Evolutionary conservation across 2,797 vertebrate species (phyloP).

Genomic region (Petrocephalus sullivani): DNA sequence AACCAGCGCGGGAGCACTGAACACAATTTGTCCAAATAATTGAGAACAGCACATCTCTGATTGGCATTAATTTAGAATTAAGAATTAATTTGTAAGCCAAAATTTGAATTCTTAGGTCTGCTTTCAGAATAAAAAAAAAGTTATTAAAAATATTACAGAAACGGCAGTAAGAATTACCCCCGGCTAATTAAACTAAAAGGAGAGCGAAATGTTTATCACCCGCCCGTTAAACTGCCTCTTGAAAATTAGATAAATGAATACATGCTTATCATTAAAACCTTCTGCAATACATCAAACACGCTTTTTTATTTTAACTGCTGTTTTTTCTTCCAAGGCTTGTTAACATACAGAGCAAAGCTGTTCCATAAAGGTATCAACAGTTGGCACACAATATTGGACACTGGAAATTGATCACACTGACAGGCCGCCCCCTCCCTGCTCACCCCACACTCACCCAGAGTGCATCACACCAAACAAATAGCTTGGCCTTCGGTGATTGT

Average conservation of each 20-base stretch:
- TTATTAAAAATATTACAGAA: not conserved
- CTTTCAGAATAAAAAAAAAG: conserved; percentile 9
- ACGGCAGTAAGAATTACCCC: not conserved
- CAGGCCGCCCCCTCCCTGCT: not conserved
- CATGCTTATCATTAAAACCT: not conserved
- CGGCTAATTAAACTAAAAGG: conserved; percentile 10
- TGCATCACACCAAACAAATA: not conserved
- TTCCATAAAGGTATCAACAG: conserved; percentile 6
- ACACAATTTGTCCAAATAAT: not conserved
- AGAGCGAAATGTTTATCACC: not conserved
- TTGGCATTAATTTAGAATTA: conserved; percentile 17
- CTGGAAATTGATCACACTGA: not conserved
- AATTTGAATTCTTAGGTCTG: conserved; percentile 3
- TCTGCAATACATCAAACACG: not conserved
- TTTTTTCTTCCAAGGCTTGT: not conserved
- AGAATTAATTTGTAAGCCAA: conserved; percentile 11
- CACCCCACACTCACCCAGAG: not conserved
- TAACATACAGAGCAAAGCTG: not conserved
- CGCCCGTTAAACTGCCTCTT: not conserved
- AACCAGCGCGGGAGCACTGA: not conserved
- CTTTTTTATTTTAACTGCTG: not conserved
- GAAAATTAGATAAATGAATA: conserved; percentile 12
- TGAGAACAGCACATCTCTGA: not conserved
- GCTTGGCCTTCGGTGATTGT: not conserved
- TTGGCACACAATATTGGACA: not conserved